Evolutionary conservation across 2,797 vertebrate genomes (phyloP), one percentile per base, ranked within the genome.

Genomic region (Mionectes olivaceus): DNA sequence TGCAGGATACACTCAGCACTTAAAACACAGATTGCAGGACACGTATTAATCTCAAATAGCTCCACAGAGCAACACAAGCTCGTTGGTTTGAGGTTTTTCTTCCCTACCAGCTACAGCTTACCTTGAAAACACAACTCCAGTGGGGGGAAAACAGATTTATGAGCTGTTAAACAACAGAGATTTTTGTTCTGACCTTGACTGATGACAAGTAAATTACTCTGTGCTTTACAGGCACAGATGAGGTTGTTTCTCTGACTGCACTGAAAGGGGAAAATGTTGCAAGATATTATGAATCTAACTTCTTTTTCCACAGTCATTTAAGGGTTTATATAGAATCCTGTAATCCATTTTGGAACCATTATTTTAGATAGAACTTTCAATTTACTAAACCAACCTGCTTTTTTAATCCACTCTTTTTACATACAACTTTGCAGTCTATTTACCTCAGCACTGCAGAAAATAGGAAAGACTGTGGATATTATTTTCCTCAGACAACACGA

Each of bases 131-230:
- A 65, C 21, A 39, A 27, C 19, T 19, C 24, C 3, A 11, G 32
- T 3, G 47, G 28, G 13, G 27, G 25, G 19, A 44, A 85, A 84
- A 87, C 16, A 82, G 55, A 89, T 92, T 80, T 83, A 87, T 79
- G 47, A 83, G 70, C 65, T 83, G 75, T 77, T 95, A 91, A 96
- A 53, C 70, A 82, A 80, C 74, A 44, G 69, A 91, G 37, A 56
- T 89, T 96, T 96, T 95, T 96, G 80, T 82, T 93, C 73, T 93
- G 92, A 96, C 93, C 93, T 97, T 59, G 64, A 44, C 78, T 95
- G 89, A 90, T 76, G 91, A 84, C 61, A 3, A 87, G 83, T 87
- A 96, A 97, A 95, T 88, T 86, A 70, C 83, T 94, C 55, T 49
- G 35, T 32, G 55, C 61, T 94, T 89, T 86, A 83, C 57, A 95